Conservation (phyloP, 2,113 vertebrate species). For the Megaceryle maxima region DNA sequence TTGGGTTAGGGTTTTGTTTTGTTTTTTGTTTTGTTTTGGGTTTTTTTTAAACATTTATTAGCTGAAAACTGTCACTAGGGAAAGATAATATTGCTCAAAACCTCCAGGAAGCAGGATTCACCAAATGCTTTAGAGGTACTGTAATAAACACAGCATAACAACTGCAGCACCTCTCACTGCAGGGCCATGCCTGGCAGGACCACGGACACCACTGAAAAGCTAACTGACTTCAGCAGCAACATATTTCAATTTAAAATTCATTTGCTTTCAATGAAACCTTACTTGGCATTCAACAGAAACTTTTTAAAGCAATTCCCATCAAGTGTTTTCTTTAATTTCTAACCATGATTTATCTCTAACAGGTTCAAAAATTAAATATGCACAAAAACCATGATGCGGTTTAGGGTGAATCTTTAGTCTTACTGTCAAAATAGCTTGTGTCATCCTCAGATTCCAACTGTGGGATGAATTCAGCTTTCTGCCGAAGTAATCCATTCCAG, state of each 20-base stretch:
- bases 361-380: not conserved
- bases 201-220: not conserved
- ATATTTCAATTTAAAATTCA: conserved; percentile 5
- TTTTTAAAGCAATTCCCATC: not conserved
- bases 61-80: not conserved
- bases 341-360: not conserved
- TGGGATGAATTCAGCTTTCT: conserved; percentile 98
- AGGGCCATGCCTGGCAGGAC: not conserved
- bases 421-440: conserved; percentile 99
- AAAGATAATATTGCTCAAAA: not conserved
- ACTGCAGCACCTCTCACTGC: not conserved
- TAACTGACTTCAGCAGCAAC: not conserved
- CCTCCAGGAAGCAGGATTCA: not conserved
- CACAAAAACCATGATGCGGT: not conserved
- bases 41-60: not conserved
- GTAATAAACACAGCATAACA: not conserved
- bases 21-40: not conserved
- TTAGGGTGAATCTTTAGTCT: conserved; percentile 26
- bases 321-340: not conserved
- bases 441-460: conserved; percentile 97
- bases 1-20: not conserved
- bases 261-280: conserved; percentile 11
- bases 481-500: conserved; percentile 96
- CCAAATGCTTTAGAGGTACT: not conserved
- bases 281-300: not conserved